Base-by-base conservation (phyloP, 1,140 invertebrate species). In the Polypedilum vanderplanki region DNA sequence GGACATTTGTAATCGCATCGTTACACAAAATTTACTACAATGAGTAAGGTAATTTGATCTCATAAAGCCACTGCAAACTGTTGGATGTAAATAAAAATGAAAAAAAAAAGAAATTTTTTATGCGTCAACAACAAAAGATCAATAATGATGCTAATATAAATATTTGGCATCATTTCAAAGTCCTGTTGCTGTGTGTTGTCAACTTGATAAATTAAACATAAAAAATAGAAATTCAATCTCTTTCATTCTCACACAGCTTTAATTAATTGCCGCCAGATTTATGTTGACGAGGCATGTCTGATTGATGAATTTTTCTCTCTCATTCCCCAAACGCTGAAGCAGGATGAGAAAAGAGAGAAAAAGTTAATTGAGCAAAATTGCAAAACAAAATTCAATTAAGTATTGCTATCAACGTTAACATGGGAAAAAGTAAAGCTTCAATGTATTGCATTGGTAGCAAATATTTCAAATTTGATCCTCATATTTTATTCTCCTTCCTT, bases 131-230 rank as follows among this genome's bases (percentile, higher is more conserved):
- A 15, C 46, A 57, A 57, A 4, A 57, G n/a, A 12, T 12, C 41
- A 46, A 33, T 33, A 15, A 57, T 57, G 46, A 57, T 57, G 10
- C 46, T 57, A 57, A 57, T 57, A 57, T 57, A 57, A 57, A 57
- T n/a, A 57, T 57, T 70, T 70, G 65, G 65, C 65, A 70, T 4
- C 17, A 18, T 20, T 18, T 70, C 65, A 70, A 70, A 7, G 8
- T 70, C 65, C 65, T 70, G 65, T 70, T 70, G 65, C 65, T 70
- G 20, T n/a, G n/a, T n/a, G n/a, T 20, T 70, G 65, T 70, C 65
- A 70, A 70, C 65, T 10, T 22, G 17, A 70, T 70, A 20, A 70
- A 70, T 70, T 70, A 70, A 70, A 7, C 7, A 70, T 10, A 20
- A 70, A 22, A 70, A 70, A 12, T 57, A 15, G 46, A 57, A 57